Percentiles rank a stretch among this genome's conserved stretches.
Conservation (phyloP, 2,113 vertebrate genomes). For the Phodopus roborovskii region DNA sequence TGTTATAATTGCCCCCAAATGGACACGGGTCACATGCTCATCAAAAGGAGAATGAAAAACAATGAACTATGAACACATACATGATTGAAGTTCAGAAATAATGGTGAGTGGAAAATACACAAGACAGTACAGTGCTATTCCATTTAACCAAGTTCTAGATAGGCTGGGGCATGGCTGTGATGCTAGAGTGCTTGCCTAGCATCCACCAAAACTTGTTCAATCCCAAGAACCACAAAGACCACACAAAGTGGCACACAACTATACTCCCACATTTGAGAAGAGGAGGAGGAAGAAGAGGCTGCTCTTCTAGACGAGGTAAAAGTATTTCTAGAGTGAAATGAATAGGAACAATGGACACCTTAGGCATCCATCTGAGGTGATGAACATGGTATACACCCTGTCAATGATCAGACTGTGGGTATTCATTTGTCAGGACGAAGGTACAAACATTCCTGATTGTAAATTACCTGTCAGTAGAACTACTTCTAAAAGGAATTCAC, state of each 20-base stretch:
- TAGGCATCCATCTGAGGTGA: neutral
- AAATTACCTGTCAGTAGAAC: conserved; percentile 28
- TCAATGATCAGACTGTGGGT: neutral
- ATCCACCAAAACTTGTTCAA: neutral
- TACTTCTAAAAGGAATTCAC: neutral
- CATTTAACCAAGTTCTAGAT: neutral
- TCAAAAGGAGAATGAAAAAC: neutral
- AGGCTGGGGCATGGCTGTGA: neutral
- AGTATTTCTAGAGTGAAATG: neutral
- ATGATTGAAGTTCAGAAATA: neutral
- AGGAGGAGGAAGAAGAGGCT: no score
- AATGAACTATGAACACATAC: neutral
- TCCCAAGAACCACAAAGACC: neutral
- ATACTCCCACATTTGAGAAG: neutral
- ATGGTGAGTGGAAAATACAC: neutral
- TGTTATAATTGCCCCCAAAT: neutral
- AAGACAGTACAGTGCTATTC: neutral
- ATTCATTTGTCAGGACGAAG: neutral
- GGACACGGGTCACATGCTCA: neutral
- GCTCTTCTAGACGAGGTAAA: neutral
- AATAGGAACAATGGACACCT: neutral
- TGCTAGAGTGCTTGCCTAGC: neutral
- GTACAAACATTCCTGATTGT: neutral
- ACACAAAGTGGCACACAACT: neutral
- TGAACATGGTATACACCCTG: neutral